Evolutionary conservation across 30 jellyfish, hydroid and myxozoan species (phyloP).

Genomic region (Rhopilema esculentum): DNA sequence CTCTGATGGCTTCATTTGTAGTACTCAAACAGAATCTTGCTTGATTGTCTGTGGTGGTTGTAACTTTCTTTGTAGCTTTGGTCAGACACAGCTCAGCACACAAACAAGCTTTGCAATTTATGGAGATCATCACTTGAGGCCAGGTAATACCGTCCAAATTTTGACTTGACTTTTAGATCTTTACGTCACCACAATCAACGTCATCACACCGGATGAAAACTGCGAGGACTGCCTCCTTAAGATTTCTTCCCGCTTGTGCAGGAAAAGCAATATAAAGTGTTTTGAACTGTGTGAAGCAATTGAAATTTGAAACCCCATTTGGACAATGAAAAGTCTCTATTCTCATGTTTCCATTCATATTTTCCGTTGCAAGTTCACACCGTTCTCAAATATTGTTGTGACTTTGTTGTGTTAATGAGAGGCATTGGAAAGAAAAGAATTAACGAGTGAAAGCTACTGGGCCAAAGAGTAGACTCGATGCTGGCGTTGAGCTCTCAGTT

Average conservation of each 20-base stretch:
- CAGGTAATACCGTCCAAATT: too few species aligned
- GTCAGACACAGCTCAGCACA: neutral
- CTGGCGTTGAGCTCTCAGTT: neutral
- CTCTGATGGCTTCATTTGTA: neutral
- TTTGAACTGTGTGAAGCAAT: neutral
- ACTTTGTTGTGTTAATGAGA: neutral
- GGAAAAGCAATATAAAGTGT: neutral
- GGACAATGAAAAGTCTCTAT: neutral
- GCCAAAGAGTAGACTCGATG: too few species aligned
- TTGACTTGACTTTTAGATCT: too few species aligned
- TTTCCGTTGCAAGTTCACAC: neutral
- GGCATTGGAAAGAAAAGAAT: neutral
- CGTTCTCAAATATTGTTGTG: neutral
- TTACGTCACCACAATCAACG: neutral
- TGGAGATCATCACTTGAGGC: too few species aligned
- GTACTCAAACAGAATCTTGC: neutral
- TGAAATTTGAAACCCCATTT: neutral
- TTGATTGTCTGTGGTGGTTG: neutral
- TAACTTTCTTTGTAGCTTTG: neutral
- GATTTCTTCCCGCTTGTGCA: neutral
- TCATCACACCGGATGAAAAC: neutral
- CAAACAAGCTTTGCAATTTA: too few species aligned
- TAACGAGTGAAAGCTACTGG: too few species aligned
- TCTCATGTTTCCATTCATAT: neutral
- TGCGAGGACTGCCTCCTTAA: neutral